A percentile compares a stretch with the other conserved stretches of the same genome.
Evolutionary conservation across 2,113 vertebrate genomes (phyloP).

Genomic region (Oryzias woworae): DNA sequence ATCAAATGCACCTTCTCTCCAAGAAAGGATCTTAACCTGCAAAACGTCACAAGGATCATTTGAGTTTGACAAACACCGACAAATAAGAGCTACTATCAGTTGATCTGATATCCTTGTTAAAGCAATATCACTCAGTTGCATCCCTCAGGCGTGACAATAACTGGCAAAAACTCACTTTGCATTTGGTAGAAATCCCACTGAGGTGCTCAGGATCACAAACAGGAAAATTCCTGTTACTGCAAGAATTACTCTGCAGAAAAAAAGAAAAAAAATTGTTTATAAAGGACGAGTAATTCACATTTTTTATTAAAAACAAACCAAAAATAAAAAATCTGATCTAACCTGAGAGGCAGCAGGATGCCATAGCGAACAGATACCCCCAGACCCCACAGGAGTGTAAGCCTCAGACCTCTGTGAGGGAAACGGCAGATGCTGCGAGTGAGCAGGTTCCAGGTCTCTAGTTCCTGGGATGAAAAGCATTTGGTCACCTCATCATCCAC

Average conservation of each 20-base stretch:
- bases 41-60: constrained; percentile 8
- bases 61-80: neutral
- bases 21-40: constrained; percentile 86
- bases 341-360: constrained; percentile 91
- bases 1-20: constrained; percentile 89
- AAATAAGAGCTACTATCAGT: neutral
- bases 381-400: constrained; percentile 86
- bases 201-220: constrained; percentile 83
- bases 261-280: neutral
- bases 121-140: neutral
- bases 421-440: constrained; percentile 92
- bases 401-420: constrained; percentile 86
- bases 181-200: constrained; percentile 86
- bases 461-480: constrained; percentile 87
- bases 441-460: constrained; percentile 93
- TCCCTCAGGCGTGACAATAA: neutral
- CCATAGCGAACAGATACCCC: constrained; percentile 88
- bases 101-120: neutral
- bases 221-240: constrained; percentile 87
- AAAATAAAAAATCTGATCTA: constrained; percentile 14
- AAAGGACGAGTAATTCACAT: neutral
- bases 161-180: constrained; percentile 52
- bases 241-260: constrained; percentile 83
- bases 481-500: constrained; percentile 96
- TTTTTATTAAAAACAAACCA: neutral